Conservation (phyloP, 2,888 invertebrate species). For the Pheosia tremula region DNA sequence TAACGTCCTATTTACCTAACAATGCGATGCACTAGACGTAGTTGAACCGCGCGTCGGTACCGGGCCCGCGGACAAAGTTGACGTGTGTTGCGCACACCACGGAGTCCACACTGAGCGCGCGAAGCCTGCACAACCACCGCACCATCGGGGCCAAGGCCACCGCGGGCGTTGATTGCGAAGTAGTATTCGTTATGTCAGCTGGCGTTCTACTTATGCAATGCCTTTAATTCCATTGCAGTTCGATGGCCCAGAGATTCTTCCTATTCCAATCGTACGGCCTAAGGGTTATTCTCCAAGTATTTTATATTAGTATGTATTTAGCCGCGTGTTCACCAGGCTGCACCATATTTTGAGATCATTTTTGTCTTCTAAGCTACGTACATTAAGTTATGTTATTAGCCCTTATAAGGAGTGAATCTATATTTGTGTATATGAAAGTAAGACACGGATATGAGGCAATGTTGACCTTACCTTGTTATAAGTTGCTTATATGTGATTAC, state of each 20-base stretch:
- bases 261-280: conserved; percentile 11
- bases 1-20: conserved; percentile 37
- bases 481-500: background rate
- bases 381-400: background rate
- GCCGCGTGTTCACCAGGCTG: too few relatives aligned
- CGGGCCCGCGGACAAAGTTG: conserved; percentile 50
- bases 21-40: conserved; percentile 29
- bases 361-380: too few relatives aligned
- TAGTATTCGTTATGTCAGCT: conserved; percentile 78
- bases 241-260: conserved; percentile 61
- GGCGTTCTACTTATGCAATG: conserved; percentile 82
- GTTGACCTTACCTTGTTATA: conserved; percentile 1
- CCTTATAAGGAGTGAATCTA: background rate
- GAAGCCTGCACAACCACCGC: conserved; percentile 38
- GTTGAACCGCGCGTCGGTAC: conserved; percentile 46
- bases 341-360: too few relatives aligned
- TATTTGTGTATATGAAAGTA: background rate
- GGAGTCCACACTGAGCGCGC: conserved; percentile 40
- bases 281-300: too few relatives aligned
- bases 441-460: background rate
- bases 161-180: conserved; percentile 69
- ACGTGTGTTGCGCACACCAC: conserved; percentile 47
- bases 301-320: too few relatives aligned
- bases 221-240: conserved; percentile 73
- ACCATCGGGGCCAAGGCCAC: conserved; percentile 76